Conservation (phyloP, 1,140 invertebrate species). For the Sarcophaga bullata region DNA sequence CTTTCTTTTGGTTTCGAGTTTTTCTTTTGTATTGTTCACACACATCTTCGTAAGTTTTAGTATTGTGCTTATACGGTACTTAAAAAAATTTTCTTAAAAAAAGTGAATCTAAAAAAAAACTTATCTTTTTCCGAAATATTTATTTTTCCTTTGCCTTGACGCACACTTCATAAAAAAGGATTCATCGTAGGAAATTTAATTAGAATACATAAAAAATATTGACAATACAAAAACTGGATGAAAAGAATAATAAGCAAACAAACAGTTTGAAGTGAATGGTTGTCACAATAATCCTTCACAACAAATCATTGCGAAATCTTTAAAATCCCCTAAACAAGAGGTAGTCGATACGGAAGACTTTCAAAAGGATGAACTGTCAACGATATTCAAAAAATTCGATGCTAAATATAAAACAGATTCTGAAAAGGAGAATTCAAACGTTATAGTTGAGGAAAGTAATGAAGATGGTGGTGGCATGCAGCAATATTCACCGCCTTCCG, state of each 20-base stretch:
- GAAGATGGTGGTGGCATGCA: background rate
- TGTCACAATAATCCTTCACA: slow-evolving; percentile 45
- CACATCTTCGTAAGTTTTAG: too few species aligned
- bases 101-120: background rate
- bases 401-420: slow-evolving; percentile 63
- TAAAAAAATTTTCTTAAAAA: too few species aligned
- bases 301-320: slow-evolving; percentile 42
- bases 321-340: slow-evolving; percentile 35
- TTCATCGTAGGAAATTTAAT: slow-evolving; percentile 64
- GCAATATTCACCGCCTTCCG: background rate
- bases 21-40: too few species aligned
- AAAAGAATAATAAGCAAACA: slow-evolving; percentile 47
- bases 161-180: slow-evolving; percentile 44
- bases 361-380: slow-evolving; percentile 26
- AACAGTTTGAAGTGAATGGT: slow-evolving; percentile 47
- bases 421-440: slow-evolving; percentile 53
- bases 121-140: background rate
- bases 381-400: slow-evolving; percentile 55
- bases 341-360: slow-evolving; percentile 1
- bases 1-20: too few species aligned
- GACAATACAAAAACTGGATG: slow-evolving; percentile 62
- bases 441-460: background rate
- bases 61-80: too few species aligned
- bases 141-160: background rate
- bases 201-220: slow-evolving; percentile 65